phyloP scores from a whole-genome alignment of 1,140 invertebrate genomes.

The Rhagoletis pomonella region DNA sequence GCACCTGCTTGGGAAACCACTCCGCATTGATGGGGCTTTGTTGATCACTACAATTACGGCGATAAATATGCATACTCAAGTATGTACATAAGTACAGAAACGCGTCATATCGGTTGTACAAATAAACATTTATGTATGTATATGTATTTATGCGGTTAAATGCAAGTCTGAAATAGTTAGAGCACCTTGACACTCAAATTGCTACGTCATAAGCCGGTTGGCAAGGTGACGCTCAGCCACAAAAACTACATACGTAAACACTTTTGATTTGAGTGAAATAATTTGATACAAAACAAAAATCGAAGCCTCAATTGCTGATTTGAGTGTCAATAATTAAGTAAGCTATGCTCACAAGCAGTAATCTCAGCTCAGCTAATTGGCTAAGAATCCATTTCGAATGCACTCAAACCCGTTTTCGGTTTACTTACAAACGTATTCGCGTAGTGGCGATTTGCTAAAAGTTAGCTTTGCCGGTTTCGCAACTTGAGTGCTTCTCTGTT shows the following conservation, averaged over 20 bases:
- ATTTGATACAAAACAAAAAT: background rate
- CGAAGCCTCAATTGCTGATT: background rate
- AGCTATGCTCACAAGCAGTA: background rate
- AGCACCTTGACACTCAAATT: background rate
- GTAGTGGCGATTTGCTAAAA: too few relatives aligned
- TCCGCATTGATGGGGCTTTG: background rate
- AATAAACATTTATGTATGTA: background rate
- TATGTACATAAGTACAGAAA: background rate
- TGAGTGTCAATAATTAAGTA: background rate
- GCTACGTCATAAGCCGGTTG: slow-evolving; percentile 33
- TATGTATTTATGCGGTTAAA: background rate
- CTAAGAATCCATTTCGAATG: background rate
- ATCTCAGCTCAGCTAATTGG: background rate
- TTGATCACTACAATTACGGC: too few relatives aligned
- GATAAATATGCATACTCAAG: background rate
- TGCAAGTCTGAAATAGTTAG: too few relatives aligned
- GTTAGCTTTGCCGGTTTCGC: slow-evolving; percentile 28
- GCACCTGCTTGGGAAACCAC: background rate
- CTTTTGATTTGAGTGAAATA: background rate
- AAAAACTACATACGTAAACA: background rate
- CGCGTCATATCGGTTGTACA: too few relatives aligned
- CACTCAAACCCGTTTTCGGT: slow-evolving; percentile 19
- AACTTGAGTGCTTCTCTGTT: slow-evolving; percentile 9
- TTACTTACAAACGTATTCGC: background rate
- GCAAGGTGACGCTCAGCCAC: background rate